Evolutionary conservation across 2,888 invertebrate genomes (phyloP).

Genomic region (Conomelus anceps): DNA sequence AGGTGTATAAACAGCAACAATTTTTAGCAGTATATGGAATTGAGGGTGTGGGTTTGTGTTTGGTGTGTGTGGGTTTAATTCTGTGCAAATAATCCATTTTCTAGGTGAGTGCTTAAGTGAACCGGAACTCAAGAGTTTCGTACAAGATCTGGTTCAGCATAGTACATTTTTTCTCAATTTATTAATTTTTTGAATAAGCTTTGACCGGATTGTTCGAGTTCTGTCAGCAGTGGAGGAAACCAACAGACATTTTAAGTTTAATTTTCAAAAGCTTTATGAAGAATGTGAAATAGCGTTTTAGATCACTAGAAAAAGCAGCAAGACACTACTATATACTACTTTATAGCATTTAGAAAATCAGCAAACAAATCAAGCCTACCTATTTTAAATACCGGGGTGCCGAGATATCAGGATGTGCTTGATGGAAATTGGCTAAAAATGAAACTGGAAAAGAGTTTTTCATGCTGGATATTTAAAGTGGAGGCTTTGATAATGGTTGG

Average conservation of each 20-base stretch:
- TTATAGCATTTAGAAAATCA: background rate
- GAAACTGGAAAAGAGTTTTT: background rate
- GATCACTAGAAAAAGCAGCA: background rate
- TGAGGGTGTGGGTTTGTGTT: background rate
- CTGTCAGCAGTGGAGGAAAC: slow-evolving; percentile 37
- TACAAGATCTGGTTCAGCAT: background rate
- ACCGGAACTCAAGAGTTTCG: background rate
- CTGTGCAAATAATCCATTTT: background rate
- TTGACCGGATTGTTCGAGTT: background rate
- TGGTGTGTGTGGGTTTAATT: background rate
- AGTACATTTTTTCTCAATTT: background rate
- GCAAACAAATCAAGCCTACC: background rate
- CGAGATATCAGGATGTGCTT: background rate
- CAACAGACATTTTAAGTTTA: slow-evolving; percentile 41
- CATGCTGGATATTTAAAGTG: background rate
- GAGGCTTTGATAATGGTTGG: background rate
- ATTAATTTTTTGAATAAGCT: background rate
- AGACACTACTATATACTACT: background rate
- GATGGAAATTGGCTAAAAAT: background rate
- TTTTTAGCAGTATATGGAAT: background rate
- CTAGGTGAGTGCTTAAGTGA: background rate
- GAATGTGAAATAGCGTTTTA: background rate
- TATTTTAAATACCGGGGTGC: background rate
- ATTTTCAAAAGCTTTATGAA: slow-evolving; percentile 6
- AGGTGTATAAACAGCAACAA: background rate